phyloP scores from a whole-genome alignment of 1,140 invertebrate genomes.

The Agraylea sexmaculata region DNA sequence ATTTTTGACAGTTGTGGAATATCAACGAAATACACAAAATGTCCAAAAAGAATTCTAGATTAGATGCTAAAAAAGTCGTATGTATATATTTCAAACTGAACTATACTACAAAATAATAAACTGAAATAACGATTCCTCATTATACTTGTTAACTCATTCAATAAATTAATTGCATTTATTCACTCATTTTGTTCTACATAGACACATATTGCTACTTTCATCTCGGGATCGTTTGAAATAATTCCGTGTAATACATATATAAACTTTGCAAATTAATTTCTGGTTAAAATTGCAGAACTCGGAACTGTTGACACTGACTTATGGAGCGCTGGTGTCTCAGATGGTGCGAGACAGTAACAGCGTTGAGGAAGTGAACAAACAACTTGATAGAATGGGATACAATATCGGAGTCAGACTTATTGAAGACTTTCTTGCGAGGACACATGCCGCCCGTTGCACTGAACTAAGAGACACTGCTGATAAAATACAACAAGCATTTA shows the following conservation, averaged over 20 bases:
- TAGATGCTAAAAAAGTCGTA: conserved; percentile 41
- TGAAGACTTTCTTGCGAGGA: conserved; percentile 94
- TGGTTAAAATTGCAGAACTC: conserved; percentile 67
- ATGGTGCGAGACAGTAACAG: conserved; percentile 96
- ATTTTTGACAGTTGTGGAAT: too few species aligned
- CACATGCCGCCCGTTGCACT: conserved; percentile 78
- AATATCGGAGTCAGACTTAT: conserved; percentile 97
- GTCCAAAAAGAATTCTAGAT: conserved; percentile 36
- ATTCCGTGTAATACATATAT: not conserved
- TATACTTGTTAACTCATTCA: not conserved
- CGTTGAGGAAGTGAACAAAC: conserved; percentile 92
- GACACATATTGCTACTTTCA: too few species aligned
- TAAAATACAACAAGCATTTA: conserved; percentile 73
- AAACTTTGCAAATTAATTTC: not conserved
- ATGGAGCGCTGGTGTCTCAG: conserved; percentile 94
- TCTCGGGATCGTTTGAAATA: too few species aligned
- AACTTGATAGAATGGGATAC: conserved; percentile 88
- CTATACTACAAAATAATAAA: not conserved
- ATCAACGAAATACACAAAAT: conserved; percentile 23
- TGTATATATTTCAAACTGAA: conserved; percentile 22
- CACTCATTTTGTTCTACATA: not conserved
- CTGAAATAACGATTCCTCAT: not conserved
- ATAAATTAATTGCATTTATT: not conserved
- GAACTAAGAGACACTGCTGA: conserved; percentile 96
- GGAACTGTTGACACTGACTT: conserved; percentile 93